Evolutionary conservation across 2,797 vertebrate genomes (phyloP).

Genomic region (Parauchenoglanis punctatus): DNA sequence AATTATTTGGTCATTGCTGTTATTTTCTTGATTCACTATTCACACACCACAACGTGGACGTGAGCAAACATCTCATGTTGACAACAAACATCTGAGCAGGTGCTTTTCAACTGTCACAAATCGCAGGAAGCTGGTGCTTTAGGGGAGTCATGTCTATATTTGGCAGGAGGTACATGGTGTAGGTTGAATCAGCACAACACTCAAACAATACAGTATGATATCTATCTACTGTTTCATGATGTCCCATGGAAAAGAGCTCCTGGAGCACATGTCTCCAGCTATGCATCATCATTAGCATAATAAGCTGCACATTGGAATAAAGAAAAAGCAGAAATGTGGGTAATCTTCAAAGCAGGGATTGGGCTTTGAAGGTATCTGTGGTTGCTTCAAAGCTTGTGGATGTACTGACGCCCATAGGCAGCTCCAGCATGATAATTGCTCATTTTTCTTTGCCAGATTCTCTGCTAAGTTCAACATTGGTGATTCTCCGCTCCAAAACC

Average conservation of each 20-base stretch:
- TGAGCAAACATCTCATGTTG: neutral
- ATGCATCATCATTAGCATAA: constrained; percentile 58
- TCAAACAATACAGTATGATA: neutral
- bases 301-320: constrained; percentile 65
- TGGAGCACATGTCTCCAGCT: constrained; percentile 26
- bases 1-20: constrained; percentile 63
- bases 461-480: constrained; percentile 22
- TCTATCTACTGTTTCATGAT: neutral
- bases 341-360: constrained; percentile 73
- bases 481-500: neutral
- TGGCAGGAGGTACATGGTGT: neutral
- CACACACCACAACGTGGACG: constrained; percentile 29
- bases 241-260: neutral
- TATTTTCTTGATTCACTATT: constrained; percentile 56
- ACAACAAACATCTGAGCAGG: neutral
- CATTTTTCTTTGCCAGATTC: constrained; percentile 35
- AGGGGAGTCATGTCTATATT: neutral
- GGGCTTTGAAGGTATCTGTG: constrained; percentile 75
- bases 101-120: neutral
- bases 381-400: constrained; percentile 73
- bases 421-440: constrained; percentile 41
- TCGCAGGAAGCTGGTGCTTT: neutral
- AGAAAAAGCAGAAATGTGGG: constrained; percentile 62
- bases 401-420: constrained; percentile 62
- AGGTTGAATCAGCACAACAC: neutral